These are phyloP conservation scores for Hippopotamyrus pictus DNA, from an alignment of 2,797 vertebrate species.

Conservation along the genomic window DNA sequence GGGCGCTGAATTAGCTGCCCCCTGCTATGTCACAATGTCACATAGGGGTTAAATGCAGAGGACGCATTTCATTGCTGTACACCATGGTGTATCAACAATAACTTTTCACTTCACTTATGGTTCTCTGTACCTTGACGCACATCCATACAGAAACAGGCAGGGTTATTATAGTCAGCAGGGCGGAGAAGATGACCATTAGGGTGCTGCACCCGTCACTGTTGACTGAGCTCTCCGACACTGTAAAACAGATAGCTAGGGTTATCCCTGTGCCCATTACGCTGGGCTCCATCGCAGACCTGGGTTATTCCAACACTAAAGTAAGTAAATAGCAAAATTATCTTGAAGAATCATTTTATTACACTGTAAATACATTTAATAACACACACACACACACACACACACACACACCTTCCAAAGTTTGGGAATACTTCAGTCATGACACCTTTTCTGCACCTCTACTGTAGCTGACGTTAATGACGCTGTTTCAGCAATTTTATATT, in stretches of 20 bases:
- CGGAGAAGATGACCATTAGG: background rate
- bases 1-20: background rate
- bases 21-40: background rate
- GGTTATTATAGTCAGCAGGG: background rate
- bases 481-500: no score
- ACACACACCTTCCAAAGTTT: no score
- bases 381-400: no score
- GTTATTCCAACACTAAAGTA: background rate
- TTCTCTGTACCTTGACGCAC: background rate
- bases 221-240: background rate
- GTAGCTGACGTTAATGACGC: no score
- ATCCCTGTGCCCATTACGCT: background rate
- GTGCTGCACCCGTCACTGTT: background rate
- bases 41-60: background rate
- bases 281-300: background rate
- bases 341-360: no score
- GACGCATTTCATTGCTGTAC: background rate
- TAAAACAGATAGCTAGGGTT: background rate
- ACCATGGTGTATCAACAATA: background rate
- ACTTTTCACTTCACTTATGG: background rate
- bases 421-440: no score
- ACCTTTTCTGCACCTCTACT: no score
- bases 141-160: background rate
- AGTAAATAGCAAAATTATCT: no score
- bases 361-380: no score